Percentiles rank a stretch among this genome's conserved stretches.
phyloP scores from a whole-genome alignment of 2,797 vertebrate species.

The Scarus forsteni region DNA sequence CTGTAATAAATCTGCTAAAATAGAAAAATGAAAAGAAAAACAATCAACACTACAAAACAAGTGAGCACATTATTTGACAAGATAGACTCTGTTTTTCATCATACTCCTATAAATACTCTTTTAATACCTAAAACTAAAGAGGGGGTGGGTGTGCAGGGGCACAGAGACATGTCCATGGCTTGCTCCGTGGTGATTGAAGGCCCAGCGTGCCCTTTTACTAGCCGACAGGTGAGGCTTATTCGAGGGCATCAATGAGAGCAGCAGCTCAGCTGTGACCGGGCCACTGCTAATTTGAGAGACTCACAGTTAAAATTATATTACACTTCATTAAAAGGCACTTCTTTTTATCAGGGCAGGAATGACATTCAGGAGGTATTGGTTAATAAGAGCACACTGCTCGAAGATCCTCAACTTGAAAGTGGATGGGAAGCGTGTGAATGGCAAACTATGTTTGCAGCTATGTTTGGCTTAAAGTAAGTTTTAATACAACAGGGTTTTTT shows the following conservation, averaged over 20 bases:
- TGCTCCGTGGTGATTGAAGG: conserved; percentile 66
- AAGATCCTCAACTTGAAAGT: conserved; percentile 54
- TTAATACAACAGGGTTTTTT: no score
- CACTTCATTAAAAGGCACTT: conserved; percentile 73
- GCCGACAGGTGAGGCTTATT: conserved; percentile 78
- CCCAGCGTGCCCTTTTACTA: conserved; percentile 63
- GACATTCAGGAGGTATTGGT: conserved; percentile 66
- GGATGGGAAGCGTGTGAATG: conserved; percentile 3
- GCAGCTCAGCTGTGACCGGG: conserved; percentile 61
- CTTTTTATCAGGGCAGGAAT: conserved; percentile 62
- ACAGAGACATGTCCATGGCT: conserved; percentile 53
- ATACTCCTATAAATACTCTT: conserved; percentile 41
- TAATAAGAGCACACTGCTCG: conserved; percentile 69
- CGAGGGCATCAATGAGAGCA: conserved; percentile 65
- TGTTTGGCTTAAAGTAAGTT: background rate
- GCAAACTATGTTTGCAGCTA: conserved; percentile 26
- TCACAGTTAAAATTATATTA: conserved; percentile 78
- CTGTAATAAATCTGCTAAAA: no score
- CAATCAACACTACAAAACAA: background rate
- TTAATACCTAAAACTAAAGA: conserved; percentile 49
- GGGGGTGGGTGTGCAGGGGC: no score
- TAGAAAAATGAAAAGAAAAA: no score
- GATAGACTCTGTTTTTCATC: conserved; percentile 9
- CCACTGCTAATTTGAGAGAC: conserved; percentile 74
- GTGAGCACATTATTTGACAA: conserved; percentile 12